Base-by-base conservation (phyloP, 2,888 invertebrate species). In the Drosophila nr. medialis region DNA sequence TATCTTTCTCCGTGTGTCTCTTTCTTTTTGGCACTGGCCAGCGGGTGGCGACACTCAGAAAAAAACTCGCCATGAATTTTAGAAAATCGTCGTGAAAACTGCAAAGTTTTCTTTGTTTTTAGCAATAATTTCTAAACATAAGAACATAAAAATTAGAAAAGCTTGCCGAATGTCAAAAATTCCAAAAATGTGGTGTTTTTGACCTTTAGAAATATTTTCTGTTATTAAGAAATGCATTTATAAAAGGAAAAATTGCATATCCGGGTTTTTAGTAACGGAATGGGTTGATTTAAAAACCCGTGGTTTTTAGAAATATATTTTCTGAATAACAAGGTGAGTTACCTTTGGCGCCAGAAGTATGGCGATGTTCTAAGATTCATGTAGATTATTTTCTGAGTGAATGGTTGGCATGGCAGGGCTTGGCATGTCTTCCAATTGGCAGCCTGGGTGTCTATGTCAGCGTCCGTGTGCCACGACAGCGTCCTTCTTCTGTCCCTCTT, bases 381-480 rank as follows among this genome's bases (percentile, higher is more conserved):
- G 45, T 24, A 4, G 45, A 45, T 45, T 15, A 24, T 45, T 45
- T 24, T 42, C 42, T 45, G 15, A 24, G 45, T 45, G 45, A 45
- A 15, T 45, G 45, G 15, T 4, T 45, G 45, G 45, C 24, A 24
- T 11, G 50, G n/a, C 18, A n/a, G 29, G 34, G 61, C 42, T 34
- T 45, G 50, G 53, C 71, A 50, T 66, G 66, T 66, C 79, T 70
- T 59, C 71, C 64, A 77, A 77, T 80, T 71, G 77, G 80, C 72
- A 80, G 59, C 45, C 49, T 64, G 24, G 60, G 66, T 80, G 64
- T 80, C 76, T 75, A 77, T 76, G 72, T 75, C 76, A 80, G 63
- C 32, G 55, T 72, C 54, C 53, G n/a, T 11, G 45, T 54, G 58
- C 64, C 55, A 54, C 11, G 48, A 29, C 66, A 30, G 21, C 24